These are phyloP conservation scores for Aplodontia rufa DNA, from an alignment of 2,113 vertebrate genomes.

Conservation along the genomic window DNA sequence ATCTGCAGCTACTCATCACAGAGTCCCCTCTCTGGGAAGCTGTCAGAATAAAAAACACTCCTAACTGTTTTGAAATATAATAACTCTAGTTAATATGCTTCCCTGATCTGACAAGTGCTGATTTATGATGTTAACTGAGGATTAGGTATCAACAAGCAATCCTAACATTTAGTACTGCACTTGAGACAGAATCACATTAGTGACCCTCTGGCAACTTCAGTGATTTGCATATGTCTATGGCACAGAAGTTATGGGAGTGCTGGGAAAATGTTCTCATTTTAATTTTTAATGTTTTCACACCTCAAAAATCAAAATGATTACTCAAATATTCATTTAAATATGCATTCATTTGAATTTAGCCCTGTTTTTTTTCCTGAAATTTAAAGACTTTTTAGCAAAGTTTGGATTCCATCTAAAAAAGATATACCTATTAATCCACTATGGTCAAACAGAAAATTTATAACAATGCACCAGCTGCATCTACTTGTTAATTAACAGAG, in stretches of 20 bases:
- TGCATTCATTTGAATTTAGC: slow-evolving; percentile 22
- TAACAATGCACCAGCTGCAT: neutral
- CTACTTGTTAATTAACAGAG: slow-evolving; percentile 7
- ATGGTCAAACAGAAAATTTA: neutral
- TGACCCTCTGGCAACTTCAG: slow-evolving; percentile 47
- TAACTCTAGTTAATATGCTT: slow-evolving; percentile 79
- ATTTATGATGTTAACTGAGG: slow-evolving; percentile 68
- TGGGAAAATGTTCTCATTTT: slow-evolving; percentile 58
- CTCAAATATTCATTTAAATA: slow-evolving; percentile 57
- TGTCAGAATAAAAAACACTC: slow-evolving; percentile 77
- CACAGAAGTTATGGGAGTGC: neutral
- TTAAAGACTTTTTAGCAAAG: neutral
- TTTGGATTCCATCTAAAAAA: slow-evolving; percentile 8
- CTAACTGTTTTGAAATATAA: slow-evolving; percentile 72
- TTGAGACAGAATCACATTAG: slow-evolving; percentile 53
- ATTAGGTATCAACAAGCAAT: slow-evolving; percentile 70
- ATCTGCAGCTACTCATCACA: slow-evolving; percentile 60
- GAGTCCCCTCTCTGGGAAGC: slow-evolving; percentile 56
- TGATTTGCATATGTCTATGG: slow-evolving; percentile 48
- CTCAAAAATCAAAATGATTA: slow-evolving; percentile 37
- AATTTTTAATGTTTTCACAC: slow-evolving; percentile 71
- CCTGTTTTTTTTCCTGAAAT: neutral
- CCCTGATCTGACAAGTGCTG: slow-evolving; percentile 73
- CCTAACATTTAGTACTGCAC: slow-evolving; percentile 59
- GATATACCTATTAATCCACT: neutral